Evolutionary conservation across 2,797 vertebrate species (phyloP).

Genomic region (Falco cherrug): DNA sequence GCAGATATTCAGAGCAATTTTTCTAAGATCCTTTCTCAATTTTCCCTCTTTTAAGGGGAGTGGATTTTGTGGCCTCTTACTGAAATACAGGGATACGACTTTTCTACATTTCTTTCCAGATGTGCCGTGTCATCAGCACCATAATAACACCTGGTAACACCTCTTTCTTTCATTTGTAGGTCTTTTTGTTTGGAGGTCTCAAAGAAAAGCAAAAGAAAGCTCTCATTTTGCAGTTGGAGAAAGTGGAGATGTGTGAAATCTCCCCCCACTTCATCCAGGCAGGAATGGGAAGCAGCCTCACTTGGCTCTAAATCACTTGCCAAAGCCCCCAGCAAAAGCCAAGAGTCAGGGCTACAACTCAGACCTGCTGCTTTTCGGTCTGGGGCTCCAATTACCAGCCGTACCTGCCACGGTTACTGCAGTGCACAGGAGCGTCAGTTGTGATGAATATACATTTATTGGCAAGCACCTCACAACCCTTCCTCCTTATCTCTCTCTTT

Average conservation of each 20-base stretch:
- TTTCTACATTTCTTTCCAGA: neutral
- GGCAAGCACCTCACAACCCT: constrained; percentile 29
- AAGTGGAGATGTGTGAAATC: neutral
- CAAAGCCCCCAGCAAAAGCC: neutral
- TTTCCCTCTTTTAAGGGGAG: neutral
- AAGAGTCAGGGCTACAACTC: neutral
- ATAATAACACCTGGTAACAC: neutral
- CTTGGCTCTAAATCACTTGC: neutral
- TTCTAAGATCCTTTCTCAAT: neutral
- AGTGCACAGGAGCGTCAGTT: neutral
- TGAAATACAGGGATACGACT: neutral
- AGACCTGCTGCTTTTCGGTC: fast-evolving
- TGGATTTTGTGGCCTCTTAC: neutral
- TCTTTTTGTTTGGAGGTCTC: neutral
- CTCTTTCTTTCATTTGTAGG: neutral
- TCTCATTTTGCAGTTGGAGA: neutral
- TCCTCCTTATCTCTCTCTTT: constrained; percentile 53
- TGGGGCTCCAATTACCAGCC: neutral
- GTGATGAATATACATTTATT: neutral
- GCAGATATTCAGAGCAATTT: neutral
- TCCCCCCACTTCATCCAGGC: neutral
- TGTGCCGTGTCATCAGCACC: neutral
- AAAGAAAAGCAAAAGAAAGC: neutral
- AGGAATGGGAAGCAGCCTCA: neutral
- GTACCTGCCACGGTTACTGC: fast-evolving